Conservation (phyloP, 2,113 vertebrate species). For the Tupaia chinensis region DNA sequence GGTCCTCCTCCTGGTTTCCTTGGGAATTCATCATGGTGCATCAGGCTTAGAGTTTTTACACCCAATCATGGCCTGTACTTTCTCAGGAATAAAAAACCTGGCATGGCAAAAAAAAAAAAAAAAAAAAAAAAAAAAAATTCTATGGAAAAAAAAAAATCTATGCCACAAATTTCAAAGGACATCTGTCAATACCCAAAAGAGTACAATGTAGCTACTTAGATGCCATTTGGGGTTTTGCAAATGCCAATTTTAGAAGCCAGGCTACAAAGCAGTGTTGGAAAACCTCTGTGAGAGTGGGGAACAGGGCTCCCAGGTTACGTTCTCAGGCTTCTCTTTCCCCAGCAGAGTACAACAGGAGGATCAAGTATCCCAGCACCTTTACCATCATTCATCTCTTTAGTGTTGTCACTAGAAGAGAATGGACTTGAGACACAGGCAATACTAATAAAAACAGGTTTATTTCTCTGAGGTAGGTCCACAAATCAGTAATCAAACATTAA, state of each 20-base stretch:
- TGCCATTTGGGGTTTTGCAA: neutral
- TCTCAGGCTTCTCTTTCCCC: neutral
- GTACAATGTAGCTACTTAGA: neutral
- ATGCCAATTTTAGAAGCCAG: neutral
- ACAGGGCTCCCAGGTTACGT: neutral
- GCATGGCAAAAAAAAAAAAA: neutral
- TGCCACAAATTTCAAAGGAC: neutral
- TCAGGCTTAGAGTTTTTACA: neutral
- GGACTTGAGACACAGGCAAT: neutral
- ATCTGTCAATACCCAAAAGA: neutral
- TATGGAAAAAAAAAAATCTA: neutral
- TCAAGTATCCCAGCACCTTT: neutral
- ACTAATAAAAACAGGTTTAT: neutral
- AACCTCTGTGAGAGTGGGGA: neutral
- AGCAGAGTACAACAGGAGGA: neutral
- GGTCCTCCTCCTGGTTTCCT: neutral
- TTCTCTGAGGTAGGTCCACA: neutral
- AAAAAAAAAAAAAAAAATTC: neutral
- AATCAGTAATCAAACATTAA: neutral
- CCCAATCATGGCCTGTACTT: neutral
- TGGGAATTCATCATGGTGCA: fast-evolving
- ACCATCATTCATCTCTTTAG: neutral
- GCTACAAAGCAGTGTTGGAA: neutral
- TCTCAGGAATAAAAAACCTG: neutral
- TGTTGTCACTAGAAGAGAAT: neutral